Conservation (phyloP, 2,888 invertebrate genomes). For the Agelastica alni region DNA sequence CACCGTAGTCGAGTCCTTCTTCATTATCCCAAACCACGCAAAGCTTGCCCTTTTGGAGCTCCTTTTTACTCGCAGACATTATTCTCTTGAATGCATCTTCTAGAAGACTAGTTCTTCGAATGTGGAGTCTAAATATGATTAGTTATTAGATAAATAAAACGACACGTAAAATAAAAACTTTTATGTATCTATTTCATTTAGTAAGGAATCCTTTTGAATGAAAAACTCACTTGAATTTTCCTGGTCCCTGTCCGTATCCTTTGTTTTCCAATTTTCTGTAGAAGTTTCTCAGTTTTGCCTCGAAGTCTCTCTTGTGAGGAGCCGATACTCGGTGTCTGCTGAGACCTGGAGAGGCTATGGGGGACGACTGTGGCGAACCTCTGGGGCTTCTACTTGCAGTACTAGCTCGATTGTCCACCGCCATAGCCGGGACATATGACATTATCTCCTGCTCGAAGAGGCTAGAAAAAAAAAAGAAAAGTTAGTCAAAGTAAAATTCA, state of each 20-base stretch:
- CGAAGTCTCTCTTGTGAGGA: constrained; percentile 91
- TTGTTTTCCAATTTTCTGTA: constrained; percentile 94
- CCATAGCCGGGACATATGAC: constrained; percentile 86
- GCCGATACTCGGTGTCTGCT: constrained; percentile 81
- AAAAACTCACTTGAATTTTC: constrained; percentile 85
- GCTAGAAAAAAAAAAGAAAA: constrained; percentile 62
- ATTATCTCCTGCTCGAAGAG: constrained; percentile 98
- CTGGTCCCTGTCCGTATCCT: constrained; percentile 96
- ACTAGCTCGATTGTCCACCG: constrained; percentile 50
- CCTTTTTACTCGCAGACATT: constrained; percentile 95
- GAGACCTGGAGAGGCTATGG: constrained; percentile 80
- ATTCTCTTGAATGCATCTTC: constrained; percentile 97
- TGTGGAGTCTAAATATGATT: constrained; percentile 72
- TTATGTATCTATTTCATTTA: not conserved
- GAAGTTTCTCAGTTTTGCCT: constrained; percentile 92
- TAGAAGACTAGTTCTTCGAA: constrained; percentile 88
- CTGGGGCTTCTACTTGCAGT: constrained; percentile 58
- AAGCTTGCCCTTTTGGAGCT: constrained; percentile 91
- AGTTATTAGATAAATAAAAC: not conserved
- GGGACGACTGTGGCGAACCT: constrained; percentile 70
- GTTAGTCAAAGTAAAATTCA: too few relatives aligned
- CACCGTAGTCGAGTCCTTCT: constrained; percentile 97
- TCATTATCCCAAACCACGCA: constrained; percentile 95
- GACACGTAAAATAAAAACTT: not conserved
- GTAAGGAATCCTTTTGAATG: not conserved